Evolutionary conservation across 2,888 invertebrate species (phyloP).

Genomic region (Euzophera pinguis): DNA sequence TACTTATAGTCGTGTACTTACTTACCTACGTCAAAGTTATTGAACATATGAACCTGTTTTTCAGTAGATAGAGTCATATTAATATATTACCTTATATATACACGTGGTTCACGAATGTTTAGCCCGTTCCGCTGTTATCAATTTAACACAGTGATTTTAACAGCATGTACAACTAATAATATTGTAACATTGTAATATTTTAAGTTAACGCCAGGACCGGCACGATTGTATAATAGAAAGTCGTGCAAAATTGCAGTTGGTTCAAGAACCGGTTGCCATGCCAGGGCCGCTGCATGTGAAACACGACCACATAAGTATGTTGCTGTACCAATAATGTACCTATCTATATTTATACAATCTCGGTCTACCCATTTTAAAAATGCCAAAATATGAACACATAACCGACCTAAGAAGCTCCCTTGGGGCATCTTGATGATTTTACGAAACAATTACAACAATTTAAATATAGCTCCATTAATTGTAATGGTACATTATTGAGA

Average conservation of each 20-base stretch:
- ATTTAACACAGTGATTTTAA: slow-evolving; percentile 21
- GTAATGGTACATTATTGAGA: no score
- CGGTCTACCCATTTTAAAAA: no score
- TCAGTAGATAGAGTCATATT: slow-evolving; percentile 17
- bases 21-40: slow-evolving; percentile 16
- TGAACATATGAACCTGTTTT: slow-evolving; percentile 1
- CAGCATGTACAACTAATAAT: not conserved
- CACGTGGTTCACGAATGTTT: slow-evolving; percentile 19
- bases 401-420: no score
- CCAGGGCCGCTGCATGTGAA: slow-evolving; percentile 36
- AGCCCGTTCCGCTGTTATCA: slow-evolving; percentile 15
- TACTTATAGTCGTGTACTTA: slow-evolving; percentile 11
- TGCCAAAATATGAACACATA: no score
- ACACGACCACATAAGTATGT: slow-evolving; percentile 37
- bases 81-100: not conserved
- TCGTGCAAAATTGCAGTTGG: slow-evolving; percentile 52
- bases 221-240: slow-evolving; percentile 44
- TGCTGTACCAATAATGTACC: not conserved
- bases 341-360: no score
- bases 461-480: no score
- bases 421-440: no score
- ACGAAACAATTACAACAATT: no score
- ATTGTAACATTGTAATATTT: slow-evolving; percentile 8
- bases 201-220: slow-evolving; percentile 2
- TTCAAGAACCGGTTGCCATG: slow-evolving; percentile 37